Base-by-base conservation (phyloP, 2,888 invertebrate genomes). In the Stomorhina lunata region DNA sequence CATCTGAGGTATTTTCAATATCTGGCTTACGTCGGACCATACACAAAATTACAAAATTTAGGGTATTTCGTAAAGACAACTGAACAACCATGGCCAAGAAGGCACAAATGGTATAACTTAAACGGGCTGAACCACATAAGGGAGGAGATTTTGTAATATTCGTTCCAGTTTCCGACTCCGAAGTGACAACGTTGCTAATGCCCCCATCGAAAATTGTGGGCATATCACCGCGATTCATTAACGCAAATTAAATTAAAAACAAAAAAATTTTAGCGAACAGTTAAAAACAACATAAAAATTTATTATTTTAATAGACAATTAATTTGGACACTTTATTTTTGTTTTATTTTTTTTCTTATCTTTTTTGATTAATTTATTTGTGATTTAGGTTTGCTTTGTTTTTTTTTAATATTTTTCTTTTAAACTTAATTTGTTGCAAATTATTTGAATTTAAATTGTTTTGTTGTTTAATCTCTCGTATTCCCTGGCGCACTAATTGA, bases 21-120 rank as follows among this genome's bases (percentile, higher is more conserved):
- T 40, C 10, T n/a, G 68, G 71, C 3, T 90, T 89, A 4, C 88
- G 87, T 80, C 91, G 92, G 15, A 93, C 92, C 93, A 93, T 93
- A 85, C 93, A 93, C 3, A 93, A 91, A 59, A 93, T 91, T 4
- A 92, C 92, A 81, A 93, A 92, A 84, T 92, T 92, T 45, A 93
- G 88, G 86, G 92, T 92, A 72, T 92, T 91, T 7, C 93, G 89
- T 87, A 93, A 88, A 53, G 89, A 86, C 55, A 92, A 86, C 3
- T 92, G 90, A 12, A 88, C 85, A 5, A 90, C 83, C 81, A 90
- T 89, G 9, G 88, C 85, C 2, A 90, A 10, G 43, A 92, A 90
- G 20, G 90, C 89, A 72, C 91, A 90, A 1, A 91, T 65, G 7
- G 91, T 88, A 53, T 89, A 90, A 2, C 88, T 87, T 12, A 92